phyloP scores from a whole-genome alignment of 2,113 vertebrate genomes.

The Esox niger region DNA sequence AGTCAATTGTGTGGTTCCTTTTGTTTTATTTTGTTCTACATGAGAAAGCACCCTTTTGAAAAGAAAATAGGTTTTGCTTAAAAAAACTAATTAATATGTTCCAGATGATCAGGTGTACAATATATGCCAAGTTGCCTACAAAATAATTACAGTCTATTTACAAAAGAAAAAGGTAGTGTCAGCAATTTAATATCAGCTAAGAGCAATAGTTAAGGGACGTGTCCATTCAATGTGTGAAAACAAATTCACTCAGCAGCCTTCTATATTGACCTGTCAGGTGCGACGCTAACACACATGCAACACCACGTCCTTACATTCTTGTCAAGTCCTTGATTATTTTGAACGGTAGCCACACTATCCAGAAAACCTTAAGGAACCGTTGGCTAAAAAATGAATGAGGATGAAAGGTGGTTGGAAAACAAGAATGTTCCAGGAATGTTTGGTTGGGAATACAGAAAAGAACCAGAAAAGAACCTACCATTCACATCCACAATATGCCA shows the following conservation, averaged over 20 bases:
- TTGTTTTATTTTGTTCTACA: constrained; percentile 4
- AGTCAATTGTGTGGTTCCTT: neutral
- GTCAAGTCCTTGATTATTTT: constrained; percentile 6
- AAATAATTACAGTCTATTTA: constrained; percentile 54
- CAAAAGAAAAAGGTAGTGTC: constrained; percentile 22
- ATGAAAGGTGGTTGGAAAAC: constrained; percentile 10
- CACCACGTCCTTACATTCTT: constrained; percentile 10
- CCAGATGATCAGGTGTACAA: constrained; percentile 22
- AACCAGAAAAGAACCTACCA: neutral
- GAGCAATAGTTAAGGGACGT: neutral
- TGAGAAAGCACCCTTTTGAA: constrained; percentile 35
- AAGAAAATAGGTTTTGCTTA: neutral
- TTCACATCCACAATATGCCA: neutral
- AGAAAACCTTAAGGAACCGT: constrained; percentile 1
- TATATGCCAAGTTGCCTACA: constrained; percentile 30
- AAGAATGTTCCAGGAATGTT: constrained; percentile 74
- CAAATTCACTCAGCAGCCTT: neutral
- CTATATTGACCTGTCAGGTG: neutral
- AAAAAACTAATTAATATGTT: constrained; percentile 26
- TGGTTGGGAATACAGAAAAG: constrained; percentile 37
- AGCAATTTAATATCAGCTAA: constrained; percentile 18
- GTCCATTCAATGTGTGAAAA: neutral
- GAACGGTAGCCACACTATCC: neutral
- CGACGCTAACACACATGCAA: neutral
- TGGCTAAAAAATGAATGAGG: neutral